These are phyloP conservation scores for Fistularia tabacaria DNA, from an alignment of 2,797 vertebrate species.

Conservation along the genomic window DNA sequence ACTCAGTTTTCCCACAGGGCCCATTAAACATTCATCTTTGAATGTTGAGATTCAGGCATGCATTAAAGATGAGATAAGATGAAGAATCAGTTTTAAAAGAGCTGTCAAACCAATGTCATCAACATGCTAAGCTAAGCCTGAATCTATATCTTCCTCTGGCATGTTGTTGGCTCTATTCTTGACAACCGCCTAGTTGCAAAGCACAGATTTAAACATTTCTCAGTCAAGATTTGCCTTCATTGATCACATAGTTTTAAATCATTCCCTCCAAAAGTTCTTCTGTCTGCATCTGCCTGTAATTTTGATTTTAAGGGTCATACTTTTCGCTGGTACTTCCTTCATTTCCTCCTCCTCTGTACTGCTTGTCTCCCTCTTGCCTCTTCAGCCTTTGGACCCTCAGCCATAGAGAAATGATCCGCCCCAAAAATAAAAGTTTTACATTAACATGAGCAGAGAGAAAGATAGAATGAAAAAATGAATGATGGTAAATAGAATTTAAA, in stretches of 20 bases:
- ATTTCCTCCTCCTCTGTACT: conserved; percentile 17
- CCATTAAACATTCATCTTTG: conserved; percentile 36
- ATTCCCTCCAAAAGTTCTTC: no score
- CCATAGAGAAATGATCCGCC: conserved; percentile 41
- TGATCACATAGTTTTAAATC: conserved; percentile 15
- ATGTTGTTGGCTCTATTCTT: no score
- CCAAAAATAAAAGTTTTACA: conserved; percentile 50
- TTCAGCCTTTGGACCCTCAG: conserved; percentile 17
- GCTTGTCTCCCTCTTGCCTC: conserved; percentile 24
- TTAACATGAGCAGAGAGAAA: conserved; percentile 40
- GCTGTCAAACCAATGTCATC: conserved; percentile 2
- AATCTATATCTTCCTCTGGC: no score
- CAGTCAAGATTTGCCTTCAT: conserved; percentile 29
- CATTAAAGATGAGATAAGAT: conserved; percentile 13
- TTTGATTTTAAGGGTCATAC: conserved; percentile 46
- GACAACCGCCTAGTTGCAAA: no score
- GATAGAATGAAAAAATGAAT: no score
- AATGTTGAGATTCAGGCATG: no score
- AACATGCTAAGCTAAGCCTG: no score
- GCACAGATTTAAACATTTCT: conserved; percentile 12
- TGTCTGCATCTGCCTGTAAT: conserved; percentile 34
- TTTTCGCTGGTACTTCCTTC: conserved; percentile 30
- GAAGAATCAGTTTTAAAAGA: conserved; percentile 21
- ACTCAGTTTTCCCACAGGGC: conserved; percentile 29
- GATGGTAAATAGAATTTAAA: conserved; percentile 6